Conservation (phyloP, 2,113 vertebrate species). For the Theristicus caerulescens region DNA sequence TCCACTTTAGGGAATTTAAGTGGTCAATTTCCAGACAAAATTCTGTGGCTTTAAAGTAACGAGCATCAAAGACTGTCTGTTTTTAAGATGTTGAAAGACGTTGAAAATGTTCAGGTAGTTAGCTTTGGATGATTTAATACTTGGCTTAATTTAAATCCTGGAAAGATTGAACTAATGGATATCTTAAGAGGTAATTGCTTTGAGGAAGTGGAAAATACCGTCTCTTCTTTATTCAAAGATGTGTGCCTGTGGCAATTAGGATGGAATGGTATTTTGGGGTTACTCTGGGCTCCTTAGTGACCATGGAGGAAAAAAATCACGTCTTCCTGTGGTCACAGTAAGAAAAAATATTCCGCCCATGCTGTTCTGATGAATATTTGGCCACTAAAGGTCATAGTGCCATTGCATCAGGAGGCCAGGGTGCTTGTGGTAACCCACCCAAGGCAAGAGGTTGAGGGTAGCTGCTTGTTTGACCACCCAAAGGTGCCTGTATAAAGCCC, state of each 20-base stretch:
- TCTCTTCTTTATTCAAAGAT: background rate
- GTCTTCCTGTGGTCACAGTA: background rate
- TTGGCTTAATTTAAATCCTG: slow-evolving; percentile 47
- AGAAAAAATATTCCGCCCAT: background rate
- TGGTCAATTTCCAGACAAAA: slow-evolving; percentile 26
- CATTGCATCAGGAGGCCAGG: background rate
- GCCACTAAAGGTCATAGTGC: background rate
- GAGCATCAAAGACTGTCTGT: background rate
- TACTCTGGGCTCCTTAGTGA: background rate
- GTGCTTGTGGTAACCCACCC: background rate
- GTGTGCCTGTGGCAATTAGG: background rate
- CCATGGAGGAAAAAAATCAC: background rate
- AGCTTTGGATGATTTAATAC: slow-evolving; percentile 19
- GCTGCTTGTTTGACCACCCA: background rate
- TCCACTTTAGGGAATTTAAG: background rate
- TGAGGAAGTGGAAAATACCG: background rate
- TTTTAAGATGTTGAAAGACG: background rate
- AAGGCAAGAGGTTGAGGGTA: background rate
- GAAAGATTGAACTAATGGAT: background rate
- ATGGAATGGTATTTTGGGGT: background rate
- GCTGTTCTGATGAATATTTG: background rate
- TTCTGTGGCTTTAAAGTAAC: background rate
- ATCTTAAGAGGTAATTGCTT: slow-evolving; percentile 12
- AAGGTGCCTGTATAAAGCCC: background rate
- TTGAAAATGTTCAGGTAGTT: slow-evolving; percentile 18